These are phyloP conservation scores for Trisateles emortualis DNA, from an alignment of 2,888 invertebrate species.

Conservation along the genomic window DNA sequence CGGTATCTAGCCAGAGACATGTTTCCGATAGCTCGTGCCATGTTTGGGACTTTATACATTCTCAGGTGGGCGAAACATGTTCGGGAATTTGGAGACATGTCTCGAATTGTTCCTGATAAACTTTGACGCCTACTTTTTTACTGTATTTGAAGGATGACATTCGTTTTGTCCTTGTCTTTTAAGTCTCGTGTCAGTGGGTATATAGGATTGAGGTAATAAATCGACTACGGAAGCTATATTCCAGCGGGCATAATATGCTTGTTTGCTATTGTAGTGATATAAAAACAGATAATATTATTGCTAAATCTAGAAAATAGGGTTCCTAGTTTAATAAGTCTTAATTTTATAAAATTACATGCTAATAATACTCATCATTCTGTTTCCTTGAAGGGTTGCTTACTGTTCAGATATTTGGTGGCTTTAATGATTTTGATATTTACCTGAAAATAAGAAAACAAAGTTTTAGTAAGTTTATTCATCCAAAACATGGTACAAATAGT, in stretches of 20 bases:
- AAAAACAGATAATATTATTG: too few relatives aligned
- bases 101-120: slow-evolving; percentile 19
- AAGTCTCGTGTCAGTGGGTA: too few relatives aligned
- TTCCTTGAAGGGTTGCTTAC: background rate
- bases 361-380: slow-evolving; percentile 1
- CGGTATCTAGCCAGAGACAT: slow-evolving; percentile 25
- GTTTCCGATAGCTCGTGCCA: slow-evolving; percentile 25
- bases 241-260: too few relatives aligned
- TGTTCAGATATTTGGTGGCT: background rate
- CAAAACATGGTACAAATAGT: too few relatives aligned
- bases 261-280: too few relatives aligned
- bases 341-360: too few relatives aligned
- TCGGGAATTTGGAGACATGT: slow-evolving; percentile 14
- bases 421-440: slow-evolving; percentile 18
- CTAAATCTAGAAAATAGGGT: too few relatives aligned
- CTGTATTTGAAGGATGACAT: background rate
- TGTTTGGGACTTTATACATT: background rate
- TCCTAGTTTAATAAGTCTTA: too few relatives aligned
- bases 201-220: too few relatives aligned
- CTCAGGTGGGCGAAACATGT: slow-evolving; percentile 16
- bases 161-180: too few relatives aligned
- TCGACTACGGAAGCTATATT: too few relatives aligned
- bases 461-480: background rate
- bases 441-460: slow-evolving; percentile 23
- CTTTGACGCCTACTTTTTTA: background rate